These are phyloP conservation scores for Cordylochernes scorpioides DNA, from an alignment of 2,888 invertebrate species.

Conservation along the genomic window DNA sequence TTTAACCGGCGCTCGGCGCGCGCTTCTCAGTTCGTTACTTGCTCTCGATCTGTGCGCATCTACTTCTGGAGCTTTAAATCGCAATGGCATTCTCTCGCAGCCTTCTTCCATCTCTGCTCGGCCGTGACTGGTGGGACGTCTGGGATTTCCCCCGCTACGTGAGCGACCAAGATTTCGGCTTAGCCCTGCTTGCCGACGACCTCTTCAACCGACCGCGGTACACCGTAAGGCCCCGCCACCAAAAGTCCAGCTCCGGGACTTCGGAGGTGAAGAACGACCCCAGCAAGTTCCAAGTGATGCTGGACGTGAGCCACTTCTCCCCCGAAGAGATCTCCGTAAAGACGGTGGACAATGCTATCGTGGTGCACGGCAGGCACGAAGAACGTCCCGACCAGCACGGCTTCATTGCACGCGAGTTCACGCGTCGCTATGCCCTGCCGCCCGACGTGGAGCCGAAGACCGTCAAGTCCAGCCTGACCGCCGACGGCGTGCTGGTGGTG, in stretches of 20 bases:
- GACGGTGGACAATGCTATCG: constrained; percentile 12
- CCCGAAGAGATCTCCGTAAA: constrained; percentile 15
- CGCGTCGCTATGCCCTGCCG: constrained; percentile 13
- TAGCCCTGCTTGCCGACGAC: too few relatives aligned
- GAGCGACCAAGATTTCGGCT: background rate
- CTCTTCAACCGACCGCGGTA: too few relatives aligned
- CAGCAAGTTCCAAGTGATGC: constrained; percentile 8
- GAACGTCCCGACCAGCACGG: constrained; percentile 15
- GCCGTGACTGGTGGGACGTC: background rate
- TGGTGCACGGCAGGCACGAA: constrained; percentile 14
- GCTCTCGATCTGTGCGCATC: too few relatives aligned
- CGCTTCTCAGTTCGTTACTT: too few relatives aligned
- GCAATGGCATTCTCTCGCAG: too few relatives aligned
- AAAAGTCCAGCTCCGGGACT: background rate
- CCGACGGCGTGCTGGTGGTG: constrained; percentile 12
- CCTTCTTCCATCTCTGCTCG: background rate
- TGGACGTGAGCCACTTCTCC: constrained; percentile 15
- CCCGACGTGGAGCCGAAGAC: constrained; percentile 10
- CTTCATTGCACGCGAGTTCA: constrained; percentile 13
- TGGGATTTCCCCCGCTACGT: background rate
- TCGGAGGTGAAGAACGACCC: background rate
- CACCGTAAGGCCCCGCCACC: background rate
- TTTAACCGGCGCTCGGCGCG: too few relatives aligned
- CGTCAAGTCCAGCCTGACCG: constrained; percentile 12
- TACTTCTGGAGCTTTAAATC: too few relatives aligned